Conservation (phyloP, 2,797 vertebrate genomes). For the Cercopithecus hamlyni region DNA sequence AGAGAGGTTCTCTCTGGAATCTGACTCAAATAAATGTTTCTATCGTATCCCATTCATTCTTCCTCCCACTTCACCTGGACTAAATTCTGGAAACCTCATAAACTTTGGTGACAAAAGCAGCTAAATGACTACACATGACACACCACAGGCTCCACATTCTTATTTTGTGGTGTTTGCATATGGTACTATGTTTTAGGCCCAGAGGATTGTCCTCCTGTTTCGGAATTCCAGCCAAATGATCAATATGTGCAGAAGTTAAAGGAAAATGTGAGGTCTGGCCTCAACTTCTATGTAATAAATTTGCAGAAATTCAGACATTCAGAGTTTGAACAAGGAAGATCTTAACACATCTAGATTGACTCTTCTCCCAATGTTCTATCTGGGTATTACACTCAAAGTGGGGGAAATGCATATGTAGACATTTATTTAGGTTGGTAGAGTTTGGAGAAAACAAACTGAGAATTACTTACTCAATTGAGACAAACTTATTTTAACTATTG, state of each 20-base stretch:
- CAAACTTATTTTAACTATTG: not conserved
- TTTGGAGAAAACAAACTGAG: not conserved
- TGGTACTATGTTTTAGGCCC: not conserved
- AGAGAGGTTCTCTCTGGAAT: not conserved
- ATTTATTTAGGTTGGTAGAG: not conserved
- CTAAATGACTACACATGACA: not conserved
- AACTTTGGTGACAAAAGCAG: not conserved
- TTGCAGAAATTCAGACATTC: not conserved
- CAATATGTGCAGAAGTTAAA: not conserved
- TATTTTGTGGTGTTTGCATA: no score
- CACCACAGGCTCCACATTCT: no score
- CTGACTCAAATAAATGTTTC: not conserved
- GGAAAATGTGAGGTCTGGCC: not conserved
- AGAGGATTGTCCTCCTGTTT: not conserved
- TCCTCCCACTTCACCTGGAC: not conserved
- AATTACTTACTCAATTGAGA: not conserved
- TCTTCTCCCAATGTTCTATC: not conserved
- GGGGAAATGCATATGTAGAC: not conserved
- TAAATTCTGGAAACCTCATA: not conserved
- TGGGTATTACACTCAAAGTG: not conserved
- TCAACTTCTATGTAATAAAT: not conserved
- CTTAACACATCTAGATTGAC: not conserved
- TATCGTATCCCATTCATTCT: not conserved
- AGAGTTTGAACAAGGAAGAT: not conserved
- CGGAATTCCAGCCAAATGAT: not conserved